Percentiles rank a stretch among this genome's conserved stretches.
phyloP scores from a whole-genome alignment of 2,797 vertebrate genomes.

The Falco naumanni region DNA sequence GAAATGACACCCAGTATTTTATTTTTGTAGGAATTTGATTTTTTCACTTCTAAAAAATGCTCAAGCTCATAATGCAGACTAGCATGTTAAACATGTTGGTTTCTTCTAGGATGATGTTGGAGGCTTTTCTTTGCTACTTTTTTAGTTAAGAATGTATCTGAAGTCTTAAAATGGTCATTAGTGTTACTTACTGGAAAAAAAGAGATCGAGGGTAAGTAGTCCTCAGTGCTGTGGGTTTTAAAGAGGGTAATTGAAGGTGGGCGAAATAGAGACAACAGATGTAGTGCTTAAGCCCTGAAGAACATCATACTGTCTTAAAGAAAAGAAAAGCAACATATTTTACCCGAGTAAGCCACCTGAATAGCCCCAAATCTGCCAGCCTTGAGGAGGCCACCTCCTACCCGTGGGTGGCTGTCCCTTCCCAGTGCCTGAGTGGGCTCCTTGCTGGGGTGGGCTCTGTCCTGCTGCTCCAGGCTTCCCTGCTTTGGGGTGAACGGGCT shows the following conservation, averaged over 20 bases:
- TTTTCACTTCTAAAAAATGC: conserved; percentile 4
- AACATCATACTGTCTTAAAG: not conserved
- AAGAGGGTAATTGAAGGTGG: not conserved
- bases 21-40: not conserved
- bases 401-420: not conserved
- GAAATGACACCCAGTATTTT: conserved; percentile 4
- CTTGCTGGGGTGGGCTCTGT: not conserved
- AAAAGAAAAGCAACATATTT: not conserved
- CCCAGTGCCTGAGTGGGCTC: not conserved
- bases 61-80: not conserved
- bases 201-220: not conserved
- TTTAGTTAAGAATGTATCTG: not conserved
- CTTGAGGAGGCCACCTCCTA: not conserved
- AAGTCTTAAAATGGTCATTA: not conserved
- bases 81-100: not conserved
- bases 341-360: not conserved
- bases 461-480: not conserved
- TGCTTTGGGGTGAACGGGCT: not conserved
- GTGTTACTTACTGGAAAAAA: not conserved
- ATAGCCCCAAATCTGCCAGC: not conserved
- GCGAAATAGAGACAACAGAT: not conserved
- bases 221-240: not conserved
- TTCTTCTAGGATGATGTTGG: not conserved
- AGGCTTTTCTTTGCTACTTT: not conserved
- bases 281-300: not conserved